Evolutionary conservation across 2,113 vertebrate genomes (phyloP), one percentile per base, ranked within the genome.

Genomic region (Gavia stellata): DNA sequence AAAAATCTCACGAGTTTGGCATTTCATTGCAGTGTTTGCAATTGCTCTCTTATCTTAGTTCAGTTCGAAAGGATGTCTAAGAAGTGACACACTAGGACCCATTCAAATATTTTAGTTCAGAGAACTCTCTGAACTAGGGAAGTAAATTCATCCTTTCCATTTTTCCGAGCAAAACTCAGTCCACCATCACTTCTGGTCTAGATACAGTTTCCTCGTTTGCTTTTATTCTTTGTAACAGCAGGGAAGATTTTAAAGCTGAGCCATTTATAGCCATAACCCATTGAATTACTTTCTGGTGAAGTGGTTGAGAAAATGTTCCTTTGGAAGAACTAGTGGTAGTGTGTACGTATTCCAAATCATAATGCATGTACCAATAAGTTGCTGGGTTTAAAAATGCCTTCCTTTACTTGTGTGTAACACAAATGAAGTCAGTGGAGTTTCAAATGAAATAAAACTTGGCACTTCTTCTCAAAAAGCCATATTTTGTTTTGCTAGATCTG

Each of bases 401-500:
- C 78, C 45, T 75, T 87, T 78, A 91, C 92, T 96, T 89, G 33
- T 68, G 72, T 91, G 86, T 82, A 94, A 85, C 84, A 86, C 81
- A 95, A 96, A 95, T 92, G 45, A 96, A 94, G 91, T 95, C 92
- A 96, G 86, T 88, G 78, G 87, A 91, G 87, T 83, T 96, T 96
- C 87, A 95, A 95, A 87, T 82, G 55, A 87, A 94, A 88, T 86
- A 96, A 96, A 96, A 91, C 38, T 93, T 96, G 94, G 90, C 94
- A 84, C 61, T 81, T 84, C 85, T 75, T 89, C 88, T 86, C 63
- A 90, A 96, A 97, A 84, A 93, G 77, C 47, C 94, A 96, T 92
- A 96, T 96, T 96, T 95, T 96, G 95, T 96, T 96, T 94, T 94
- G 86, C 92, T 96, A 89, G 80, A 96, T 92, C 86, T 95, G 88